Evolutionary conservation across 2,797 vertebrate genomes (phyloP).

Genomic region (Tachyglossus aculeatus): DNA sequence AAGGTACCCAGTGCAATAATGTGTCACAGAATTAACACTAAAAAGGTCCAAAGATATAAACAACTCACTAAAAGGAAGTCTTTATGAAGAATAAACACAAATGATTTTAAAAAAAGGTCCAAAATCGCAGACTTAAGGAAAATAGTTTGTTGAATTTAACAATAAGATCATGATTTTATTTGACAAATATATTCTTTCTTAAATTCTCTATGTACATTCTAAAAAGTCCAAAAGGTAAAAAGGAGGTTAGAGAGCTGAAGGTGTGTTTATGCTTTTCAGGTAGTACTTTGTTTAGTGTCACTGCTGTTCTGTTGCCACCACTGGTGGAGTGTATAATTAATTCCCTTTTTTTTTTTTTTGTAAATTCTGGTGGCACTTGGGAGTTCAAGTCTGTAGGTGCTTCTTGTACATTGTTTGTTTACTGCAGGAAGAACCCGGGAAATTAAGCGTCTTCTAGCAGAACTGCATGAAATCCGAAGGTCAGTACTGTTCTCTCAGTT

Average conservation of each 20-base stretch:
- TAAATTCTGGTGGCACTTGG: conserved; percentile 84
- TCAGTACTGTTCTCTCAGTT: conserved; percentile 81
- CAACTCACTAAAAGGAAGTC: conserved; percentile 77
- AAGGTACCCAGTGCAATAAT: conserved; percentile 80
- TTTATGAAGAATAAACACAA: conserved; percentile 80
- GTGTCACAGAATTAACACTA: conserved; percentile 76
- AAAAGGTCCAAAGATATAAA: conserved; percentile 81
- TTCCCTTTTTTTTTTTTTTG: conserved; percentile 80
- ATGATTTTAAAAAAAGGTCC: conserved; percentile 78
- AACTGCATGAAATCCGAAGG: conserved; percentile 79
- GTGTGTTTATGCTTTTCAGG: conserved; percentile 84
- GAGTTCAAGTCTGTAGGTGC: conserved; percentile 86
- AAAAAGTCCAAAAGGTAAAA: conserved; percentile 86
- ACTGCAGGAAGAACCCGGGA: conserved; percentile 78
- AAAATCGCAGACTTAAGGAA: conserved; percentile 85
- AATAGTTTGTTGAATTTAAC: conserved; percentile 85
- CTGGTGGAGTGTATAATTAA: conserved; percentile 79
- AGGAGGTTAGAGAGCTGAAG: conserved; percentile 87
- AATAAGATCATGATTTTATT: conserved; percentile 84
- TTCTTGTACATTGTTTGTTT: conserved; percentile 79
- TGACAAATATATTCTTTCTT: conserved; percentile 88
- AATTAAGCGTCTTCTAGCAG: conserved; percentile 80
- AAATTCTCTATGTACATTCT: conserved; percentile 85
- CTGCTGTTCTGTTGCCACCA: conserved; percentile 82
- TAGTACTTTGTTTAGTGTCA: conserved; percentile 86